Evolutionary conservation across 2,797 vertebrate species (phyloP), one percentile per base, ranked within the genome.

Genomic region (Choloepus didactylus): DNA sequence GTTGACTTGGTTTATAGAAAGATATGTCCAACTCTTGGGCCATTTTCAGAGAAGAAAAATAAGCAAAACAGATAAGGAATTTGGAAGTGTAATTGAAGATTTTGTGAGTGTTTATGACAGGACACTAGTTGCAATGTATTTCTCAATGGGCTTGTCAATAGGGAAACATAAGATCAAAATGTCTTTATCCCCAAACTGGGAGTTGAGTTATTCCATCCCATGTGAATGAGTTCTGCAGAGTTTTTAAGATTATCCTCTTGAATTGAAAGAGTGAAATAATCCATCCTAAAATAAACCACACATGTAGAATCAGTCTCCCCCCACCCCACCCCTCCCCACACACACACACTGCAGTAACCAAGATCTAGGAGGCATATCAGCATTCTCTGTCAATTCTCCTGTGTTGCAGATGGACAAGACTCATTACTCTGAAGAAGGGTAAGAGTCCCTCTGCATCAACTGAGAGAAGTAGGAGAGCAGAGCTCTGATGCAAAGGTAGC

Each of bases 1-100:
- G 38, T 96, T 90, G 94, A 91, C 94, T 97, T 87, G 98, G 95
- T 98, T 98, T 97, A 97, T 93, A 96, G 91, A 92, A 93, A 94
- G 95, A 69, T 93, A 94, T 89, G 69, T 97, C 88, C 95, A 96
- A 96, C 66, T 75, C 60, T 95, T 94, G 96, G 89, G 97, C 96
- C 88, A 46, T 96, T 97, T 97, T 96, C 94, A 83, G 75, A 96
- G 84, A 97, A 95, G 81, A 46, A 79, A 98, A 98, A 97, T 94
- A 98, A 98, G 97, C 84, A 97, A 96, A 79, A 49, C 38, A 87
- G 92, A 92, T 93, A 84, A 98, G 97, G 96, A 95, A 76, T 95
- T 98, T 95, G 90, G 89, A 98, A 97, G 96, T 85, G 23, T 96
- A 96, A 94, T 94, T 97, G 97, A 95, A 97, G 87, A 51, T 72